Evolutionary conservation across 2,888 invertebrate genomes (phyloP).

Genomic region (Amblyteles armatorius): DNA sequence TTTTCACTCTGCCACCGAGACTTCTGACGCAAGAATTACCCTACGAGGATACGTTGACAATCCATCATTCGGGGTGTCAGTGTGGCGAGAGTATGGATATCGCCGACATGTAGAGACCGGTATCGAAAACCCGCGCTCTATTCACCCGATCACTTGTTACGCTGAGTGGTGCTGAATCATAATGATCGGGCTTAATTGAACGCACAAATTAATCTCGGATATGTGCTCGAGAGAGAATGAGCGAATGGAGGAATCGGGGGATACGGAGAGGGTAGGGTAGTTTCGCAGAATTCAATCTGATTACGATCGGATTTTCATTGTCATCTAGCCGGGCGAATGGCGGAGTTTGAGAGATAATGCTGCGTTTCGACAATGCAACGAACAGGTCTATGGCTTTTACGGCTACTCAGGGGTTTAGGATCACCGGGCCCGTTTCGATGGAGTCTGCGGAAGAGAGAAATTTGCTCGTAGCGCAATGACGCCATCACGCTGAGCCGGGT

Average conservation of each 20-base stretch:
- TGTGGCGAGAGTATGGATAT: background rate
- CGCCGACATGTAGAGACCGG: background rate
- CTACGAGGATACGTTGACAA: background rate
- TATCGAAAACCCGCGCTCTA: background rate
- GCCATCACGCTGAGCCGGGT: background rate
- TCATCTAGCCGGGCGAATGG: slow-evolving; percentile 19
- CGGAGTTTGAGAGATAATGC: slow-evolving; percentile 8
- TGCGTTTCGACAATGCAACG: slow-evolving; percentile 14
- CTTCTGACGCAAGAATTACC: background rate
- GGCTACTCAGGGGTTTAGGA: background rate
- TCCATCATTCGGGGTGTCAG: background rate
- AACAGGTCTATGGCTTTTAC: slow-evolving; percentile 16
- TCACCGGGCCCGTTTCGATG: background rate
- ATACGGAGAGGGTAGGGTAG: background rate
- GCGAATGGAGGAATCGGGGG: background rate
- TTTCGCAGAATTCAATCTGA: slow-evolving; percentile 3
- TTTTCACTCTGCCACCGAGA: background rate
- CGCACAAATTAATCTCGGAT: background rate
- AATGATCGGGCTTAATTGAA: slow-evolving; percentile 20
- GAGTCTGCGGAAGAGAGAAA: slow-evolving; percentile 5
- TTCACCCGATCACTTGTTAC: slow-evolving; percentile 13
- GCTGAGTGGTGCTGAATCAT: slow-evolving; percentile 6
- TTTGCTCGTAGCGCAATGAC: background rate
- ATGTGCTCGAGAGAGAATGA: background rate
- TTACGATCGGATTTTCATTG: slow-evolving; percentile 39